A percentile compares a stretch with the other conserved stretches of the same genome.
These are phyloP conservation scores for Actinemys pallida DNA, from an alignment of 2,113 vertebrate species.

Conservation along the genomic window DNA sequence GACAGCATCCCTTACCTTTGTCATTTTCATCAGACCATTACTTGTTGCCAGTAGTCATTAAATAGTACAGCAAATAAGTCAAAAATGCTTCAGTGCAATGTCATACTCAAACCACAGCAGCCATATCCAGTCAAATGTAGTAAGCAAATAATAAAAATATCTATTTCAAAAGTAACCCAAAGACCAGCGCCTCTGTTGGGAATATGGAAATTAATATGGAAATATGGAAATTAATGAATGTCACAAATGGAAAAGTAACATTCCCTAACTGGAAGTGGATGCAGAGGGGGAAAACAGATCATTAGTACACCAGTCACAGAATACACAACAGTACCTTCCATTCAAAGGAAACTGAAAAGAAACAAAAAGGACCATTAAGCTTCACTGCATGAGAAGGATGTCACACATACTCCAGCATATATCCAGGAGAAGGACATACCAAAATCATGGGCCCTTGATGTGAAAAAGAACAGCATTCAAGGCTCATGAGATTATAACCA, in stretches of 20 bases:
- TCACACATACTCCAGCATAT: background rate
- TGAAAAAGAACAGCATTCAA: too few relatives aligned
- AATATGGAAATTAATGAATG: background rate
- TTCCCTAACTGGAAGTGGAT: background rate
- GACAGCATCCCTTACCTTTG: background rate
- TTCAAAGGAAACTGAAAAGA: background rate
- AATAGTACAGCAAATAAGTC: background rate
- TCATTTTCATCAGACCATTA: background rate
- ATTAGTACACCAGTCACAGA: background rate
- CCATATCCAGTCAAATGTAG: background rate
- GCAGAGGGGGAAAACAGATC: background rate
- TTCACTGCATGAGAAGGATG: background rate
- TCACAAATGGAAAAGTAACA: background rate
- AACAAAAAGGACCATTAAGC: background rate
- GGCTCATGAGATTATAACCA: background rate
- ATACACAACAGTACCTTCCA: background rate
- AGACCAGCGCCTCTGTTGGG: background rate
- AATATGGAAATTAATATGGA: too few relatives aligned
- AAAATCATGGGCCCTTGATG: background rate
- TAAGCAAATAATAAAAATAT: background rate
- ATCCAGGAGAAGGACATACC: background rate
- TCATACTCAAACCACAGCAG: background rate
- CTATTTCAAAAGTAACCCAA: background rate
- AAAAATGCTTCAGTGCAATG: background rate
- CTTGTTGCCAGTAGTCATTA: background rate